These are phyloP conservation scores for Thaumetopoea pityocampa DNA, from an alignment of 1,140 invertebrate genomes.

Conservation along the genomic window DNA sequence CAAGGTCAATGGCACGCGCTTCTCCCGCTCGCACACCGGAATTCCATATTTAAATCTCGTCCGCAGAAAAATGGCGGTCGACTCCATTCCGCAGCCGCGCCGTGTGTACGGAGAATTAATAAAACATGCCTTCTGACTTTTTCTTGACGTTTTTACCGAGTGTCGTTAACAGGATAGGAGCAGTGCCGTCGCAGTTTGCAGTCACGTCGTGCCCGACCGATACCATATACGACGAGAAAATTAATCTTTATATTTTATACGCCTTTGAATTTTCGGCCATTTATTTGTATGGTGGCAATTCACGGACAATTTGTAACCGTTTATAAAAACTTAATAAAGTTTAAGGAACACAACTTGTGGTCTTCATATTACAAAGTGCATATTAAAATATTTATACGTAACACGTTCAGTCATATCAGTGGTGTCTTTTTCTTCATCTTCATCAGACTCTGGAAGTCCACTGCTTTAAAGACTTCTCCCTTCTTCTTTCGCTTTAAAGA, in stretches of 20 bases:
- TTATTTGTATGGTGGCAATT: slow-evolving; percentile 6
- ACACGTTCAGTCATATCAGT: too few species aligned
- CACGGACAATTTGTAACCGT: slow-evolving; percentile 27
- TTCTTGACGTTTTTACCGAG: slow-evolving; percentile 56
- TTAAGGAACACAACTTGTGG: too few species aligned
- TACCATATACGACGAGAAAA: slow-evolving; percentile 32
- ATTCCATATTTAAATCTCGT: slow-evolving; percentile 76
- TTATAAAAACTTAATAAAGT: slow-evolving; percentile 20
- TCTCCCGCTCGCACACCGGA: slow-evolving; percentile 73
- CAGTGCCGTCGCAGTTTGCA: slow-evolving; percentile 40
- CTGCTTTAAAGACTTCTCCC: too few species aligned
- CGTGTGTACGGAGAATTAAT: slow-evolving; percentile 70
- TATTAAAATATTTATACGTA: too few species aligned
- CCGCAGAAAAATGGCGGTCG: slow-evolving; percentile 74
- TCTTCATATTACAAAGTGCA: too few species aligned
- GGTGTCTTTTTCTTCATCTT: too few species aligned
- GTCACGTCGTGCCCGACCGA: slow-evolving; percentile 31
- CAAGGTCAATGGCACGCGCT: slow-evolving; percentile 74
- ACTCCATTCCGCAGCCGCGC: slow-evolving; percentile 61
- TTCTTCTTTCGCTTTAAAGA: too few species aligned
- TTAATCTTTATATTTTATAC: slow-evolving; percentile 40
- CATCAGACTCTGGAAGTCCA: too few species aligned
- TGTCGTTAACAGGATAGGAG: slow-evolving; percentile 54
- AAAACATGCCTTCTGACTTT: slow-evolving; percentile 62
- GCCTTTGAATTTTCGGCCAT: slow-evolving; percentile 22